Percentiles rank a stretch among this genome's conserved stretches.
These are phyloP conservation scores for Nannoperca obscura DNA, from an alignment of 2,797 vertebrate species.

Conservation along the genomic window DNA sequence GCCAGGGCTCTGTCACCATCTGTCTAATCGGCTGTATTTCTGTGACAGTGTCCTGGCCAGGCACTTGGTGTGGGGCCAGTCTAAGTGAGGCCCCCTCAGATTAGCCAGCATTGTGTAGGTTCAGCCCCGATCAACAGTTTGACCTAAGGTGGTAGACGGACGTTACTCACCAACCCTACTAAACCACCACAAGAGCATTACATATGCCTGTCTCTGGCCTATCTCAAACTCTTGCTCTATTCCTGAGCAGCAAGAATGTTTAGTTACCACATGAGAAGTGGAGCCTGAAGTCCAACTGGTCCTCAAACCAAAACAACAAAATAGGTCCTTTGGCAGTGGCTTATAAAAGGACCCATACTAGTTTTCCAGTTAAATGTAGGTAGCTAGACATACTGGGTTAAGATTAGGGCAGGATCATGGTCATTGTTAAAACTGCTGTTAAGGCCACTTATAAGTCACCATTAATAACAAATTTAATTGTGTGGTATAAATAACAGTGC, in stretches of 20 bases:
- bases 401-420: too few species aligned
- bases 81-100: slow-evolving; percentile 49
- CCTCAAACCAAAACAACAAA: background rate
- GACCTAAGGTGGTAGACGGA: slow-evolving; percentile 23
- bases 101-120: slow-evolving; percentile 43
- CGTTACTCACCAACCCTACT: slow-evolving; percentile 12
- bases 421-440: too few species aligned
- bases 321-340: too few species aligned
- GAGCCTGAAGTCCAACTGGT: too few species aligned
- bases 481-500: too few species aligned
- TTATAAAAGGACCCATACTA: background rate
- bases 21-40: slow-evolving; percentile 72
- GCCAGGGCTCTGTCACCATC: slow-evolving; percentile 65
- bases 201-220: background rate
- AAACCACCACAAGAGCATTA: slow-evolving; percentile 17
- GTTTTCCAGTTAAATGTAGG: background rate
- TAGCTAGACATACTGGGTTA: background rate
- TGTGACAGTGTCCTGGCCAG: slow-evolving; percentile 53
- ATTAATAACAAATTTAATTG: too few species aligned
- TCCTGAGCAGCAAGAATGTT: background rate
- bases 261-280: background rate
- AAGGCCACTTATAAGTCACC: too few species aligned
- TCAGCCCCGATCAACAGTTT: slow-evolving; percentile 44
- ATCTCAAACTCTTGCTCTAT: slow-evolving; percentile 6
- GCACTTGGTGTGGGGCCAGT: slow-evolving; percentile 26